Evolutionary conservation across 2,888 invertebrate genomes (phyloP).

Genomic region (Torymus tubicola): DNA sequence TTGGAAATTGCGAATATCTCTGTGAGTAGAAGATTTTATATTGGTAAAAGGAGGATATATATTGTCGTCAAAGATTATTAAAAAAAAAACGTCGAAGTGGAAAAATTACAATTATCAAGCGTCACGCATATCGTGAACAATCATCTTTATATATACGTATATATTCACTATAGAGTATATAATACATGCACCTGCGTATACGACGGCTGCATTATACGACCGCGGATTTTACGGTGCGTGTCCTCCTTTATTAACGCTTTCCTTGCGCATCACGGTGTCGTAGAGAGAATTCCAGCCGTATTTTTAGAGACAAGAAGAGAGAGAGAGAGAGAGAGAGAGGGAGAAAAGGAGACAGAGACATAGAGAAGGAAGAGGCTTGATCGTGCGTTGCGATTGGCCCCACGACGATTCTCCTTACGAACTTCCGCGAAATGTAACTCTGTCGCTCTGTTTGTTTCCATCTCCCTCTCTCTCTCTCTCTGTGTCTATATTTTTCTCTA

Average conservation of each 20-base stretch:
- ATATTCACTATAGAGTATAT: too few relatives aligned
- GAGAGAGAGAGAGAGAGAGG: not conserved
- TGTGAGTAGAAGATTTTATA: too few relatives aligned
- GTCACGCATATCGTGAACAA: too few relatives aligned
- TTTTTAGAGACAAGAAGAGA: not conserved
- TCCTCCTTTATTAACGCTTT: slow-evolving; percentile 43
- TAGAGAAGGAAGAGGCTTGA: slow-evolving; percentile 2
- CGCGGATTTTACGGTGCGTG: slow-evolving; percentile 34
- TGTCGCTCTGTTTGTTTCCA: too few relatives aligned
- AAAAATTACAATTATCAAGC: too few relatives aligned
- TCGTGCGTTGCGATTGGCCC: slow-evolving; percentile 30
- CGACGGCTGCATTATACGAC: not conserved
- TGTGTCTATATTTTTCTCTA: too few relatives aligned
- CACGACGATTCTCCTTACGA: slow-evolving; percentile 19
- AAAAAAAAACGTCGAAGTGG: too few relatives aligned
- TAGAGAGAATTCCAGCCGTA: not conserved
- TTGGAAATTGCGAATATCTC: too few relatives aligned
- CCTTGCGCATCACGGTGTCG: not conserved
- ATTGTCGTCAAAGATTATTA: too few relatives aligned
- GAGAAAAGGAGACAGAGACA: not conserved
- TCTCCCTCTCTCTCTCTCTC: too few relatives aligned
- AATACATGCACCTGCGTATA: not conserved
- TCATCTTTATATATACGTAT: too few relatives aligned
- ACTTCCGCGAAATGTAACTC: not conserved
- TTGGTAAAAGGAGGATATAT: too few relatives aligned